Conservation (phyloP, 2,113 vertebrate genomes). For the Synodontis membranacea region DNA sequence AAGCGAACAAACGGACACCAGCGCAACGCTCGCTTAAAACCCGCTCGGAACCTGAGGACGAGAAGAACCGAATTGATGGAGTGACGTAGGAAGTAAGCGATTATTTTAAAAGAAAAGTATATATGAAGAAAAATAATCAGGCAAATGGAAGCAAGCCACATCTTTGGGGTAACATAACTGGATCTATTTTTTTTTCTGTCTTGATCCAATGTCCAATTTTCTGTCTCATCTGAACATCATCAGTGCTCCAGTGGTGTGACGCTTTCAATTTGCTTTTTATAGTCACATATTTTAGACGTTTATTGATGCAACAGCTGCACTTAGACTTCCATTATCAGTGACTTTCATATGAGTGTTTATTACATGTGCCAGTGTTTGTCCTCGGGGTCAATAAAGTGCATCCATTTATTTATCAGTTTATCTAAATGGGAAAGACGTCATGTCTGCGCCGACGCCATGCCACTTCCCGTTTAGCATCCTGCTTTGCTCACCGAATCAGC, state of each 20-base stretch:
- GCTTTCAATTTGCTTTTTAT: neutral
- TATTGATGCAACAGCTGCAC: neutral
- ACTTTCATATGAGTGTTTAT: neutral
- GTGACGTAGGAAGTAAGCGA: neutral
- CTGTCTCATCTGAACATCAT: neutral
- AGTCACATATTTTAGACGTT: no score
- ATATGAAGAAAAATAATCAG: no score
- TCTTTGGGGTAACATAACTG: neutral
- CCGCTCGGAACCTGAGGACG: slow-evolving; percentile 85
- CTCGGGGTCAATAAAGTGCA: neutral
- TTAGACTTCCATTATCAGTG: neutral
- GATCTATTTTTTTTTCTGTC: neutral
- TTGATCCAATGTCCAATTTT: neutral
- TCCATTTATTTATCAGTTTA: slow-evolving; percentile 1
- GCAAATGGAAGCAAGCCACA: no score
- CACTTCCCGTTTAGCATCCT: slow-evolving; percentile 14
- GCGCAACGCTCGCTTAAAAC: slow-evolving; percentile 90
- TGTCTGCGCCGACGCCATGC: neutral
- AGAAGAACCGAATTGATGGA: neutral
- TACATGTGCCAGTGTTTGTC: no score
- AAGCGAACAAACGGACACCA: slow-evolving; percentile 95
- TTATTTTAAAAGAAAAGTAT: neutral
- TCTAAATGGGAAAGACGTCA: neutral
- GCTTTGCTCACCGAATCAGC: neutral
- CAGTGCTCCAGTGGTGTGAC: neutral